These are phyloP conservation scores for Pantherophis alleghaniensis DNA, from an alignment of 2,797 vertebrate genomes.

Conservation along the genomic window DNA sequence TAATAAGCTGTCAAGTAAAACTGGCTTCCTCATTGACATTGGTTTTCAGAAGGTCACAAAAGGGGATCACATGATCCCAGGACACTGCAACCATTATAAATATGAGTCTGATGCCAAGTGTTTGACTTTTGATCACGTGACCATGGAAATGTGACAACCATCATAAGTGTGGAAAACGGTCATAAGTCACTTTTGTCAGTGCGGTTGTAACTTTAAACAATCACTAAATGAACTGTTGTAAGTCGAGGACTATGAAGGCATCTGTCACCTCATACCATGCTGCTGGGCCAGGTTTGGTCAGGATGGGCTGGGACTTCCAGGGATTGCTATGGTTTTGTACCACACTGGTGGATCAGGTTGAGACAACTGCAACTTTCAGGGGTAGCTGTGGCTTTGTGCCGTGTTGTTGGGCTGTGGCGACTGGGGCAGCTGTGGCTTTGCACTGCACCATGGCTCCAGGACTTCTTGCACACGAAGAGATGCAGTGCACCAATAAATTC, in stretches of 20 bases:
- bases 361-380: not conserved
- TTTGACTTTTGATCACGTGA: not conserved
- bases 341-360: not conserved
- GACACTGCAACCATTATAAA: not conserved
- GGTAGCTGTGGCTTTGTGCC: not conserved
- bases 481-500: not conserved
- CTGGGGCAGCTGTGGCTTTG: not conserved
- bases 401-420: not conserved
- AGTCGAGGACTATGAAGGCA: not conserved
- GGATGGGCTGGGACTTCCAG: not conserved
- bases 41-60: no score
- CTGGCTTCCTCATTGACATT: not conserved
- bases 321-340: not conserved
- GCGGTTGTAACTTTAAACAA: no score
- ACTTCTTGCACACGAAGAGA: not conserved
- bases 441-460: not conserved
- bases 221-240: no score
- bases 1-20: not conserved
- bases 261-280: not conserved
- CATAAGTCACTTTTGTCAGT: not conserved
- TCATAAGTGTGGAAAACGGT: not conserved
- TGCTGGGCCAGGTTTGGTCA: not conserved
- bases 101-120: not conserved
- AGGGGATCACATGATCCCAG: no score
- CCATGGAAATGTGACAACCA: not conserved